Base-by-base conservation (phyloP, 2,113 vertebrate species). In the Sorex fumeus region DNA sequence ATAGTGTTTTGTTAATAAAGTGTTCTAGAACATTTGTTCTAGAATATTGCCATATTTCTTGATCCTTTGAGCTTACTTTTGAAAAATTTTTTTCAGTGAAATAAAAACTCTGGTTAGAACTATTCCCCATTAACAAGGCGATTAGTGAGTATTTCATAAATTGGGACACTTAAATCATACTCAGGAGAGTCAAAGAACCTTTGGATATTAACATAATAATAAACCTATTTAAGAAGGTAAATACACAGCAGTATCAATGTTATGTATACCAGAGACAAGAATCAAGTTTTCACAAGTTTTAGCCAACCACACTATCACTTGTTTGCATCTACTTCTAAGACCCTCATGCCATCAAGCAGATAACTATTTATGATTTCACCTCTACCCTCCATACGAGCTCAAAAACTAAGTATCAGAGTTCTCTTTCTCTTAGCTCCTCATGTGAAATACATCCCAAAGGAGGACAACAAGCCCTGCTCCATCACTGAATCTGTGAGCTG, bases 401-500 rank as follows among this genome's bases (percentile, higher is more conserved):
- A 30, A 25, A 81, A 78, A 11, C 2, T 82, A 79, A 95, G 9
- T 84, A 43, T 40, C 43, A 36, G 45, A 47, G 72, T 11, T 32
- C 30, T 95, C 70, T 85, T 93, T 93, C 40, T 95, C 75, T 7
- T 91, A 99, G 99, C 98, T 64, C 98, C 98, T 40, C 98, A 99
- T n/a, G 99, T 99, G 81, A 96, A 98, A 95, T 99, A 99, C 88
- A 98, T 99, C 95, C 98, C 97, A 74, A 99, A 99, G 93, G 97
- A 98, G 45, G 98, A 98, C 1, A 95, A 98, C 30, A 98, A 98
- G 70, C 99, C 99, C 1, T 99, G 99, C 95, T 99, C 99, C 62
- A 99, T 99, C 97, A 99, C 99, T 10, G 97, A 98, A 60, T 98
- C 99, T 4, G 95, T 99, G 21, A 95, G 98, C 79, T 98, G 98